These are phyloP conservation scores for Steinernema khuongi DNA, from an alignment of 1,140 invertebrate genomes.

Conservation along the genomic window DNA sequence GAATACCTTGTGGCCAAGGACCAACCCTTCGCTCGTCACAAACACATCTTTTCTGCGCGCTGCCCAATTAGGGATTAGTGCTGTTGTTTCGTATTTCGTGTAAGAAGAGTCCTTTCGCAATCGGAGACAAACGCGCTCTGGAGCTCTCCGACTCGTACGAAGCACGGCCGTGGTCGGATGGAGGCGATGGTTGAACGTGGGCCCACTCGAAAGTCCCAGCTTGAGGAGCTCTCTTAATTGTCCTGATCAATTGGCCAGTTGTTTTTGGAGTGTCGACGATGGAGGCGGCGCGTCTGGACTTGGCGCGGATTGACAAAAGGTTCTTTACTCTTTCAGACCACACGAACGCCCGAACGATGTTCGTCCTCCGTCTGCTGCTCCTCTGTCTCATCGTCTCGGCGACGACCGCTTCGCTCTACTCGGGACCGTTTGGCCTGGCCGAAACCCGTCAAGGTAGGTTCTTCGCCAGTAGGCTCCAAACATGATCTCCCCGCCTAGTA, in stretches of 20 bases:
- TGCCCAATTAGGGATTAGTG: neutral
- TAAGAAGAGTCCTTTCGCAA: neutral
- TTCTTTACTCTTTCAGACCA: neutral
- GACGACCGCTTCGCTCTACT: neutral
- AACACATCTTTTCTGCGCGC: neutral
- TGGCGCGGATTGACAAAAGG: neutral
- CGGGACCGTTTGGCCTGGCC: neutral
- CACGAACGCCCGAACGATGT: neutral
- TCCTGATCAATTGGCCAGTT: no score
- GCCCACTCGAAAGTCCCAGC: no score
- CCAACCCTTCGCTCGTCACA: neutral
- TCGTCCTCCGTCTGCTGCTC: neutral
- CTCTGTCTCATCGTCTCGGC: neutral
- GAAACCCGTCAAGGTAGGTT: neutral
- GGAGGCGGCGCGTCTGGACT: neutral
- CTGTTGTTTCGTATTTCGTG: neutral
- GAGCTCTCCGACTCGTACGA: no score
- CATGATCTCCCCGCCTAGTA: neutral
- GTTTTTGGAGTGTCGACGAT: no score
- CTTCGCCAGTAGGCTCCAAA: neutral
- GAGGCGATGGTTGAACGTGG: no score
- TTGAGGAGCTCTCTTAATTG: no score
- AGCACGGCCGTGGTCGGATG: no score
- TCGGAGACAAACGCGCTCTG: neutral
- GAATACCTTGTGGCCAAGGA: neutral